These are phyloP conservation scores for Tetramorium simillimum DNA, from an alignment of 1,140 invertebrate species.

Conservation along the genomic window DNA sequence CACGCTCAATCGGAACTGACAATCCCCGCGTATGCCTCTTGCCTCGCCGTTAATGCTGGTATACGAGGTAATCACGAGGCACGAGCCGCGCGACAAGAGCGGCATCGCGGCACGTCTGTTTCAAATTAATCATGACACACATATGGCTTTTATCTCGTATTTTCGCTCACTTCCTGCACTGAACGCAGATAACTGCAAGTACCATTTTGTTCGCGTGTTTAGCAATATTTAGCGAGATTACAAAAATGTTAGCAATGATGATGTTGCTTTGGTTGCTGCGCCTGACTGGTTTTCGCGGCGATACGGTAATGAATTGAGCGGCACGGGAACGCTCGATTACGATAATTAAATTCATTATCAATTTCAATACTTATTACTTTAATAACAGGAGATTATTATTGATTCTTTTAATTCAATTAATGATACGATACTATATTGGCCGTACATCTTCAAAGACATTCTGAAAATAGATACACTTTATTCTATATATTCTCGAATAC, in stretches of 20 bases:
- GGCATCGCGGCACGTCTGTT: neutral
- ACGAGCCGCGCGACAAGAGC: slow-evolving; percentile 30
- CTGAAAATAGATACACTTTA: neutral
- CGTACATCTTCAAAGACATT: neutral
- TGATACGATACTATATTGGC: no score
- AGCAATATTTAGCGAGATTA: neutral
- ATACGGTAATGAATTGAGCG: neutral
- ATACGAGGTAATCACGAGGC: slow-evolving; percentile 29
- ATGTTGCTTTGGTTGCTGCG: neutral
- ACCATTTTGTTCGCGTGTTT: neutral
- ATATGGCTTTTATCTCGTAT: neutral
- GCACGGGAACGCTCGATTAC: neutral
- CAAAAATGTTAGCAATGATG: neutral
- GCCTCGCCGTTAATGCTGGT: neutral
- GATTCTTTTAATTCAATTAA: neutral
- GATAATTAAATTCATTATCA: slow-evolving; percentile 26
- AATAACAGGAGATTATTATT: neutral
- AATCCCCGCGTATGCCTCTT: neutral
- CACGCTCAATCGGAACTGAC: slow-evolving; percentile 47
- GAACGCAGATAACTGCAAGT: neutral
- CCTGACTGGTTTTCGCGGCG: neutral
- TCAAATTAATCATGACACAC: slow-evolving; percentile 1
- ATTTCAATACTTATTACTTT: slow-evolving; percentile 10
- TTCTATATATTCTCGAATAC: neutral
- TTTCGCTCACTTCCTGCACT: neutral